A percentile compares a stretch with the other conserved stretches of the same genome.
phyloP scores from a whole-genome alignment of 1,140 invertebrate species.

The Ectropis grisescens region DNA sequence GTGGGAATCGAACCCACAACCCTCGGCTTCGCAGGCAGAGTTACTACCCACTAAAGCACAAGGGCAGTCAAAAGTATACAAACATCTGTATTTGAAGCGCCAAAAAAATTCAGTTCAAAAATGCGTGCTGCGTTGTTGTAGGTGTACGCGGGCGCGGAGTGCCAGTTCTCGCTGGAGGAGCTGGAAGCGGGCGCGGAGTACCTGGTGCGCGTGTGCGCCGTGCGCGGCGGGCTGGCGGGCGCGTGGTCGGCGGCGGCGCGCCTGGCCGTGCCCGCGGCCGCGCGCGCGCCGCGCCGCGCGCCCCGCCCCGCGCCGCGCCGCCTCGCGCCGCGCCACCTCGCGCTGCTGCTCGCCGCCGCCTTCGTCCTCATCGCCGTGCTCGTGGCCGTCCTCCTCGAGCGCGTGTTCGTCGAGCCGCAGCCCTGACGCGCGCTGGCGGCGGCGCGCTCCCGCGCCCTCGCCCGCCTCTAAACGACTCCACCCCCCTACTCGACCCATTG shows the following conservation, averaged over 20 bases:
- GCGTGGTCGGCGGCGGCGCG: slow-evolving; percentile 75
- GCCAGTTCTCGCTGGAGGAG: slow-evolving; percentile 74
- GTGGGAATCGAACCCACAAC: too few relatives aligned
- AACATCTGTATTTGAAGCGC: too few relatives aligned
- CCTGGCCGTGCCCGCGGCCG: slow-evolving; percentile 47
- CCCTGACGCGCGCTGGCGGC: slow-evolving; percentile 40
- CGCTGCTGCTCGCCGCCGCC: slow-evolving; percentile 73
- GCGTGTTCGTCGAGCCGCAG: slow-evolving; percentile 50
- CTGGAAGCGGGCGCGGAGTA: slow-evolving; percentile 81
- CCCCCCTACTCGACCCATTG: too few relatives aligned
- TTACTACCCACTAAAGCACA: too few relatives aligned
- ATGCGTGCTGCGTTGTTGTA: too few relatives aligned
- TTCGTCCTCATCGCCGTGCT: slow-evolving; percentile 76
- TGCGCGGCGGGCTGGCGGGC: slow-evolving; percentile 76
- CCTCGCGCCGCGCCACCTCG: slow-evolving; percentile 76
- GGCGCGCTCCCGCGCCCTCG: slow-evolving; percentile 32
- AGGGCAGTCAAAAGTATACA: too few relatives aligned
- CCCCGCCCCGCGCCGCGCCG: slow-evolving; percentile 21
- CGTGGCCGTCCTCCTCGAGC: slow-evolving; percentile 73
- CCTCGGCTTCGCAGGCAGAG: too few relatives aligned
- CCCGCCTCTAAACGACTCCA: slow-evolving; percentile 18
- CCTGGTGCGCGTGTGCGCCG: slow-evolving; percentile 78
- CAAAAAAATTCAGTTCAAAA: too few relatives aligned
- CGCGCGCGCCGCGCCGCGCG: slow-evolving; percentile 17
- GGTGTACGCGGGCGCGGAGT: slow-evolving; percentile 80